Conservation (phyloP, 1,140 invertebrate genomes). For the Nasonia longicornis region DNA sequence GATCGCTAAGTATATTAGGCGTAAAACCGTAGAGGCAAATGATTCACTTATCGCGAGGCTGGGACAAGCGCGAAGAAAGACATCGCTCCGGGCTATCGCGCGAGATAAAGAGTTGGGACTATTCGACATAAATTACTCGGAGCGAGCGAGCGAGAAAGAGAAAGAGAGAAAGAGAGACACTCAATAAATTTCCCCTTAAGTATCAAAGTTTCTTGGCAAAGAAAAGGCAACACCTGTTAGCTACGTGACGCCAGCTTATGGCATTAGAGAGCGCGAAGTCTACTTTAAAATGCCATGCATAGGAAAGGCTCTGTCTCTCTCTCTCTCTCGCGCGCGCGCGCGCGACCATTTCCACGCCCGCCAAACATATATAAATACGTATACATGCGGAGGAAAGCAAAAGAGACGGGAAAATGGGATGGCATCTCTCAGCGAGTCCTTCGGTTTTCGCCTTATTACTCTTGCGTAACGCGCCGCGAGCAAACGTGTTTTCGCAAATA, state of each 20-base stretch:
- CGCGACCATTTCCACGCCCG: conserved; percentile 21
- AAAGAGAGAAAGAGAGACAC: conserved; percentile 14
- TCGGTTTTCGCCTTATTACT: too few species aligned
- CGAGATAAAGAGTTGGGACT: conserved; percentile 28
- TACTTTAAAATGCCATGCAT: conserved; percentile 65
- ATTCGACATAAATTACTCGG: conserved; percentile 55
- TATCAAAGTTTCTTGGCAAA: conserved; percentile 57
- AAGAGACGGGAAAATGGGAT: conserved; percentile 6
- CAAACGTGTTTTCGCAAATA: too few species aligned
- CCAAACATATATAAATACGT: conserved; percentile 12
- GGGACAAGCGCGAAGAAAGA: neutral
- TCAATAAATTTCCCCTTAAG: conserved; percentile 59
- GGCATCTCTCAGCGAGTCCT: neutral
- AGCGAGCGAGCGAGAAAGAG: neutral
- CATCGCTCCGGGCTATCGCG: too few species aligned
- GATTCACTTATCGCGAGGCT: neutral
- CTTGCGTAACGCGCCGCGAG: too few species aligned
- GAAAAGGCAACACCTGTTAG: conserved; percentile 60
- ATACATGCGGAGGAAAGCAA: neutral
- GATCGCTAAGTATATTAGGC: neutral
- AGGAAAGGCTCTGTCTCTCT: conserved; percentile 36
- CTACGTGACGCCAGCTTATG: conserved; percentile 59
- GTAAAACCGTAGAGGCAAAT: neutral
- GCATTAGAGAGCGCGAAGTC: conserved; percentile 51
- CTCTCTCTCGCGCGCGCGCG: neutral